Conservation (phyloP, 2,888 invertebrate species). For the Eremobia ochroleuca region DNA sequence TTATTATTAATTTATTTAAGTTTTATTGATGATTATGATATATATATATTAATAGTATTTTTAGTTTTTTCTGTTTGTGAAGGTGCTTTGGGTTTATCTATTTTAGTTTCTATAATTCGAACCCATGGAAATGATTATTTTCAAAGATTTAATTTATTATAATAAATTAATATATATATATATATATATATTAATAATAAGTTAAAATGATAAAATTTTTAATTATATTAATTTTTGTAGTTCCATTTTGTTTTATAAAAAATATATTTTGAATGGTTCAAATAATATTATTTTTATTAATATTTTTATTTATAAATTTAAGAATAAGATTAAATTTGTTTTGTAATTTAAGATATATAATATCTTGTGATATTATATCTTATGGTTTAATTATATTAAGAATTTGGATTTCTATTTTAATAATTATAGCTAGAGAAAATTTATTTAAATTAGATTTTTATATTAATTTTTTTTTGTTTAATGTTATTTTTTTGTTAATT, state of each 20-base stretch:
- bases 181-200: background rate
- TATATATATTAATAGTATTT: slow-evolving; percentile 92
- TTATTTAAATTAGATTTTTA: slow-evolving; percentile 85
- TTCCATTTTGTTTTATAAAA: slow-evolving; percentile 88
- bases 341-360: slow-evolving; percentile 84
- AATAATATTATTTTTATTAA: slow-evolving; percentile 87
- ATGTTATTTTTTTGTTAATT: slow-evolving; percentile 89
- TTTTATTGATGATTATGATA: slow-evolving; percentile 85
- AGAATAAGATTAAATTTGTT: slow-evolving; percentile 79
- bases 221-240: slow-evolving; percentile 86
- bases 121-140: slow-evolving; percentile 92
- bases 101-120: slow-evolving; percentile 92
- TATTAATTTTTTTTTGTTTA: slow-evolving; percentile 88
- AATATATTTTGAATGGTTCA: slow-evolving; percentile 90
- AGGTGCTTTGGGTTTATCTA: slow-evolving; percentile 91
- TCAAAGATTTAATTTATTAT: slow-evolving; percentile 90
- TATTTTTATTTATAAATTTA: slow-evolving; percentile 87
- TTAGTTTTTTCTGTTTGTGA: slow-evolving; percentile 93
- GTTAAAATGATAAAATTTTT: slow-evolving; percentile 90
- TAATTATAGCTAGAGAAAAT: slow-evolving; percentile 90
- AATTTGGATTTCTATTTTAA: slow-evolving; percentile 92
- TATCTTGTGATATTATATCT: slow-evolving; percentile 89
- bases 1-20: slow-evolving; percentile 87
- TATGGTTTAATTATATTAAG: slow-evolving; percentile 91
- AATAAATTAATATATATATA: background rate